phyloP scores from a whole-genome alignment of 2,888 invertebrate genomes.

The Drosophila anceps region DNA sequence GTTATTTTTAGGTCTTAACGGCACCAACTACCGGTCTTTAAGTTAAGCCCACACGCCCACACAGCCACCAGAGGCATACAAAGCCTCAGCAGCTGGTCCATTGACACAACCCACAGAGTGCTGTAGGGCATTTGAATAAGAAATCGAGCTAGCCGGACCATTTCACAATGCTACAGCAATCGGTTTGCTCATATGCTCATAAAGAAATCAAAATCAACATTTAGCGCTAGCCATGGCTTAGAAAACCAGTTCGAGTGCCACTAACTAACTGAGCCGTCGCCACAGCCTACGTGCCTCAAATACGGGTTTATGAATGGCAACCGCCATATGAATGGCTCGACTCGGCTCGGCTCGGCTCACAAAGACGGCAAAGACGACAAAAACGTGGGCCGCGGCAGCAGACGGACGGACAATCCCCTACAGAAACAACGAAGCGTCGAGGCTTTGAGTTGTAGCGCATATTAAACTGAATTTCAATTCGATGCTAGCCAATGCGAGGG shows the following conservation, averaged over 20 bases:
- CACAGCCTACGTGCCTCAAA: slow-evolving; percentile 71
- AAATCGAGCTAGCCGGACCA: slow-evolving; percentile 32
- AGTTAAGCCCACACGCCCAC: slow-evolving; percentile 25
- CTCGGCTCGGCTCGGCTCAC: slow-evolving; percentile 24
- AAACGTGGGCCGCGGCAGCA: slow-evolving; percentile 42
- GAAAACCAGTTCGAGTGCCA: slow-evolving; percentile 62
- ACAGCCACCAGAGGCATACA: background rate
- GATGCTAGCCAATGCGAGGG: slow-evolving; percentile 16
- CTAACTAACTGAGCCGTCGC: slow-evolving; percentile 71
- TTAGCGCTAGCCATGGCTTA: slow-evolving; percentile 32
- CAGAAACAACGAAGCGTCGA: slow-evolving; percentile 20
- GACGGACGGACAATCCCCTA: slow-evolving; percentile 31
- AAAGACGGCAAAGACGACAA: slow-evolving; percentile 32
- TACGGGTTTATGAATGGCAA: slow-evolving; percentile 77
- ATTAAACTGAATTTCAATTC: slow-evolving; percentile 72
- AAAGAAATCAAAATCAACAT: slow-evolving; percentile 69
- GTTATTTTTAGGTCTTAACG: slow-evolving; percentile 36
- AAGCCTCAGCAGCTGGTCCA: slow-evolving; percentile 16
- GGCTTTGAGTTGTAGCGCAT: slow-evolving; percentile 55
- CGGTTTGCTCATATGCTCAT: slow-evolving; percentile 55
- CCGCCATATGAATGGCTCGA: slow-evolving; percentile 68
- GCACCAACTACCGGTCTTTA: slow-evolving; percentile 56
- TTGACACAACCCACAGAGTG: slow-evolving; percentile 43
- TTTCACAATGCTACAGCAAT: slow-evolving; percentile 51
- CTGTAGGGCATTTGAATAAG: slow-evolving; percentile 61